Evolutionary conservation across 2,888 invertebrate species (phyloP).

Genomic region (Microplitis manilae): DNA sequence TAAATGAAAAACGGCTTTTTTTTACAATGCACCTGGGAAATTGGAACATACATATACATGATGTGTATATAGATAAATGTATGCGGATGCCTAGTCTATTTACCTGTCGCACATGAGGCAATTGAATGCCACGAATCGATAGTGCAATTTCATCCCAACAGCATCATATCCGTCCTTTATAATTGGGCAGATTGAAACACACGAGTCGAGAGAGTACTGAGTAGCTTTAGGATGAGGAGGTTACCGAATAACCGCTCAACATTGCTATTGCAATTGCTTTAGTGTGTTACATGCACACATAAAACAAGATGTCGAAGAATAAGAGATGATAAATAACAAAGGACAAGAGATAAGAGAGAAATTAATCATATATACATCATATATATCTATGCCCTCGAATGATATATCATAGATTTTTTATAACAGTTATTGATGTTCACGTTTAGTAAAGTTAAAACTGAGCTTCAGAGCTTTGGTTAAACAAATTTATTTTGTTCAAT

Average conservation of each 20-base stretch:
- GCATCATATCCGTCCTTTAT: slow-evolving; percentile 38
- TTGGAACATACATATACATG: not conserved
- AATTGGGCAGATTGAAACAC: slow-evolving; percentile 35
- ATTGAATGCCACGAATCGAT: slow-evolving; percentile 29
- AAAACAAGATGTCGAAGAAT: not conserved
- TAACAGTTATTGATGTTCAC: slow-evolving; percentile 25
- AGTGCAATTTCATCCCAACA: slow-evolving; percentile 31
- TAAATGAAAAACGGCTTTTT: not conserved
- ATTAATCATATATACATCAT: not conserved
- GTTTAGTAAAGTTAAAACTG: not conserved
- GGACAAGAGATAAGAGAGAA: not conserved
- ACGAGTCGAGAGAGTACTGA: slow-evolving; percentile 7
- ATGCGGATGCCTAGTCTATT: slow-evolving; percentile 1
- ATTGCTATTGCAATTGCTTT: slow-evolving; percentile 28
- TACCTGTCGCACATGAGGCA: slow-evolving; percentile 27
- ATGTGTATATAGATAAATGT: not conserved
- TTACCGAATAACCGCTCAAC: not conserved
- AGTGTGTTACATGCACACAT: not conserved
- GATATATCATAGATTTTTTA: slow-evolving; percentile 32
- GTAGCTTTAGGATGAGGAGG: slow-evolving; percentile 14
- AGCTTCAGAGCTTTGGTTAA: not conserved
- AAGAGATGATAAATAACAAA: not conserved
- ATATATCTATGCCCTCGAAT: not conserved
- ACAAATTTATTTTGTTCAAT: not conserved
- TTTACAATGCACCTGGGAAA: slow-evolving; percentile 7